Conservation (phyloP, 37 sponge, comb jelly and placozoan species). For the Lycopodina hypogea region DNA sequence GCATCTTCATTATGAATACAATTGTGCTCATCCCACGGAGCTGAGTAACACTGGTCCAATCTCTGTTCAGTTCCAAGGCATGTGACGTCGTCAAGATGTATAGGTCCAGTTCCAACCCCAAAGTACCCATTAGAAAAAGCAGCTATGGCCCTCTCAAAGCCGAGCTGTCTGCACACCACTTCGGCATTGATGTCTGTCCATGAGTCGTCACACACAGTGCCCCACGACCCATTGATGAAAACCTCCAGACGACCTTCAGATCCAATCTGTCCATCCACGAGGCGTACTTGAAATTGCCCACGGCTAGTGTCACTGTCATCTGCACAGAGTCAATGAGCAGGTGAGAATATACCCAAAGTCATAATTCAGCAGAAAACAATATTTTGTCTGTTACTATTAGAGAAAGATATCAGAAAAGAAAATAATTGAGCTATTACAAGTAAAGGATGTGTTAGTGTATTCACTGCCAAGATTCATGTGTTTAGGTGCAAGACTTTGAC, state of each 20-base stretch:
- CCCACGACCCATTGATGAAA: constrained; percentile 38
- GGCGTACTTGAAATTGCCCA: constrained; percentile 1
- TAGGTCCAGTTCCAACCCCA: constrained; percentile 52
- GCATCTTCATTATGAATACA: constrained; percentile 60
- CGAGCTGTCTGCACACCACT: constrained; percentile 66
- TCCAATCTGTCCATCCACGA: constrained; percentile 24
- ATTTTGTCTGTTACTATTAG: background rate
- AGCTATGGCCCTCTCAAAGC: constrained; percentile 30
- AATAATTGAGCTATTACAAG: no score
- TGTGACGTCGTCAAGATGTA: constrained; percentile 53
- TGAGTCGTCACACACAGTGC: constrained; percentile 62
- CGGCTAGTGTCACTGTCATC: background rate
- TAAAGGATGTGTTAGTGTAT: no score
- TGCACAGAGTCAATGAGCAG: background rate
- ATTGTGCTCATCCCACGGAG: constrained; percentile 43
- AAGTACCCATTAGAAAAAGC: constrained; percentile 39
- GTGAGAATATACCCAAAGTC: background rate
- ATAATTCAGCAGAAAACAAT: background rate
- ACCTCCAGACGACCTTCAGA: constrained; percentile 53
- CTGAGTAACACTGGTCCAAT: constrained; percentile 27
- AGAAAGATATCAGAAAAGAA: no score
- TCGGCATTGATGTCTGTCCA: constrained; percentile 32
- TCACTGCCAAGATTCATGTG: no score
- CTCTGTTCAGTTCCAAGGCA: constrained; percentile 59
- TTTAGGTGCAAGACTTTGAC: no score